Base-by-base conservation (phyloP, 1,140 invertebrate species). In the Drosophila repletoides region DNA sequence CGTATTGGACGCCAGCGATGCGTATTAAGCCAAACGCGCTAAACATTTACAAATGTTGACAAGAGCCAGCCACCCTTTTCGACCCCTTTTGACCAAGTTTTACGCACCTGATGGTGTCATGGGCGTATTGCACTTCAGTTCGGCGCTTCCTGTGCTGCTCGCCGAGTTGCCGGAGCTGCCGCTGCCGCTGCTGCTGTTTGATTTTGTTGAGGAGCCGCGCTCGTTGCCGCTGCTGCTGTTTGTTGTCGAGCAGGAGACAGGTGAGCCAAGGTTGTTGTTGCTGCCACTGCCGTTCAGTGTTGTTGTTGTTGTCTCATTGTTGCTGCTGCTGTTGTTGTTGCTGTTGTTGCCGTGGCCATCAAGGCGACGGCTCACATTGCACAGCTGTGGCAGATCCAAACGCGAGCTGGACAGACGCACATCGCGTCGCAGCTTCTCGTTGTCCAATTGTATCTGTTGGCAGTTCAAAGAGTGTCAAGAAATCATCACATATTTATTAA, bases 381-480 rank as follows among this genome's bases (percentile, higher is more conserved):
- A 88, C n/a, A 90, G 56, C 48, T 76, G 77, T 24, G 88, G 86
- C 58, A 90, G 61, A 65, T 90, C 87, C 59, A 88, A 41, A 14
- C 81, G 77, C 17, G 88, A 83, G 67, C 76, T 66, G 51, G 80
- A 58, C 48, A 90, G 41, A 51, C 86, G 75, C 48, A 69, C 76
- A 60, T 90, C 89, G 58, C 88, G 89, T 66, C 88, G 81, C 58
- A 79, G 61, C 77, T 90, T 90, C 69, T 89, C 88, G 76, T 90
- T 90, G 71, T 90, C 89, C 65, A 90, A 58, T 69, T 90, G 89
- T 76, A 90, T 88, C 89, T 90, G 71, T 15, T 28, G 28, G n/a
- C n/a, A n/a, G n/a, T n/a, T n/a, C n/a, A n/a, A 43, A 41, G 6
- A 5, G 5, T 43, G 5, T 15, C 2, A 22, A 56, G 22, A 14